Conservation (phyloP, 2,888 invertebrate genomes). For the Phalera bucephala region DNA sequence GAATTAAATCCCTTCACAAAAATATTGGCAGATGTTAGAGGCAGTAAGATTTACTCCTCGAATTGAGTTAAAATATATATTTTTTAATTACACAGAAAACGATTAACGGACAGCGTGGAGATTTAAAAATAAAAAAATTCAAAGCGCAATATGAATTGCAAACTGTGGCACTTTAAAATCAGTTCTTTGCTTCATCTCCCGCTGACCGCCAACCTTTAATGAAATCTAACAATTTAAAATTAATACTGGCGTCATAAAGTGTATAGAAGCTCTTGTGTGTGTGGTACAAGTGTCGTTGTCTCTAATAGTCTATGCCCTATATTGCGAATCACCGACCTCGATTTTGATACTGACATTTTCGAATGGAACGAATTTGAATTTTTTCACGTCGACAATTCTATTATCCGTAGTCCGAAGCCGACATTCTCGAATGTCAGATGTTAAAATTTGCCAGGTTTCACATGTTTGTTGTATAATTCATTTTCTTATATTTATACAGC, state of each 20-base stretch:
- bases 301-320: constrained; percentile 60
- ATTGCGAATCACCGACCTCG: constrained; percentile 20
- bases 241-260: constrained; percentile 50
- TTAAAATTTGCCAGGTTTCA: background rate
- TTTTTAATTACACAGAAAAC: constrained; percentile 22
- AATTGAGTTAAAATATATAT: constrained; percentile 31
- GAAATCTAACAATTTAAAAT: constrained; percentile 20
- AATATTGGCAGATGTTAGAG: constrained; percentile 26
- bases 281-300: constrained; percentile 76
- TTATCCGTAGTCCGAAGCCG: constrained; percentile 12
- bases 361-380: constrained; percentile 14
- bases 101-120: constrained; percentile 37
- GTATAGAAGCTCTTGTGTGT: constrained; percentile 74
- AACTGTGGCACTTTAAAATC: constrained; percentile 66
- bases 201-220: constrained; percentile 35
- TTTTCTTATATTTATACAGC: too few species aligned
- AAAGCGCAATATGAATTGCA: constrained; percentile 52
- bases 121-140: constrained; percentile 41
- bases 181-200: constrained; percentile 59
- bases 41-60: constrained; percentile 26
- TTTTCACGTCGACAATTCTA: constrained; percentile 7
- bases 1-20: constrained; percentile 27
- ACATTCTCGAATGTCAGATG: background rate
- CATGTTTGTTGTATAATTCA: too few species aligned
- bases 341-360: constrained; percentile 11